phyloP scores from a whole-genome alignment of 2,888 invertebrate species.

The Pristionchus arcanus region DNA sequence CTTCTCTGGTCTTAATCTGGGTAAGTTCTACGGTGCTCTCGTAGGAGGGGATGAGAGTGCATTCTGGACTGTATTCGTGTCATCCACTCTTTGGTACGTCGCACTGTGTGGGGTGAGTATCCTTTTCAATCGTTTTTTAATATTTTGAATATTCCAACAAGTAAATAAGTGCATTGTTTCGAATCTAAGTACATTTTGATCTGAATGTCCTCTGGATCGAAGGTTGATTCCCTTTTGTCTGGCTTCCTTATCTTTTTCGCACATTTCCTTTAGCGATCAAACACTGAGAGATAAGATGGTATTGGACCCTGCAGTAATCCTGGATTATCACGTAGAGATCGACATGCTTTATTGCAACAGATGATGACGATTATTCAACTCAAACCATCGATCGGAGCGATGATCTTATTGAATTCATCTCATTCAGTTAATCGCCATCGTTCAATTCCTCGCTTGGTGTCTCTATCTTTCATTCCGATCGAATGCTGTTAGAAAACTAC shows the following conservation, averaged over 20 bases:
- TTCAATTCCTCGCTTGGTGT: slow-evolving; percentile 80
- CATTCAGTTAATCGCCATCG: slow-evolving; percentile 81
- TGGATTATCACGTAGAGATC: background rate
- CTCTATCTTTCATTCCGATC: slow-evolving; percentile 82
- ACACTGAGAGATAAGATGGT: background rate
- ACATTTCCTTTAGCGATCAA: background rate
- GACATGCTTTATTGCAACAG: too few species aligned
- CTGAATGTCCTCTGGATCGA: too few species aligned
- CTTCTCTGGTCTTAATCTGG: slow-evolving; percentile 82
- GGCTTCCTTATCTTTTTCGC: background rate
- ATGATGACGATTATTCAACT: too few species aligned
- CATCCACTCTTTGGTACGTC: slow-evolving; percentile 78
- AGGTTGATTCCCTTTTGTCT: background rate
- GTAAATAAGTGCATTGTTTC: too few species aligned
- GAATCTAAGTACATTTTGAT: too few species aligned
- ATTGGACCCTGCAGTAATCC: background rate
- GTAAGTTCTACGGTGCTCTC: slow-evolving; percentile 82
- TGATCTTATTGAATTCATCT: background rate
- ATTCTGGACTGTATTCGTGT: slow-evolving; percentile 80
- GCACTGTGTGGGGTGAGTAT: slow-evolving; percentile 67
- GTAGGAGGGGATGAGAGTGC: slow-evolving; percentile 80
- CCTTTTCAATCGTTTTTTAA: background rate
- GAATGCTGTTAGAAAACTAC: slow-evolving; percentile 80
- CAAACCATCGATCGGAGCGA: too few species aligned
- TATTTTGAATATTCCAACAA: too few species aligned